Base-by-base conservation (phyloP, 2,113 vertebrate genomes). In the Ictalurus punctatus region DNA sequence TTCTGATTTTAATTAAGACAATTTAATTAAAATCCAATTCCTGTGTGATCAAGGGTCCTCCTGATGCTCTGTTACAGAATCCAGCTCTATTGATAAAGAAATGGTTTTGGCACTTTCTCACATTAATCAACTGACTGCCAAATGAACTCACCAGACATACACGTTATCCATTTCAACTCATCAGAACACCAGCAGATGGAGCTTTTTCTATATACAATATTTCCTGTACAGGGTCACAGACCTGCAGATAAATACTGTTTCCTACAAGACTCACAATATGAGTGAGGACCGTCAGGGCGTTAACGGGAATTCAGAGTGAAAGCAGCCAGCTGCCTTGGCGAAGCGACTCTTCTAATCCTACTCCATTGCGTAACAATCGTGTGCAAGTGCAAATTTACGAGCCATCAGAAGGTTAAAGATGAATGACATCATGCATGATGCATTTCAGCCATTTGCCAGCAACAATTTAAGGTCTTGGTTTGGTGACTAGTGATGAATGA, bases 311-410 rank as follows among this genome's bases (percentile, higher is more conserved):
- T 52, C 58, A 25, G 80, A 80, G 69, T 14, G 34, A 67, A 83
- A 79, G 37, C 80, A 86, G 40, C 34, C 52, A 73, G 54, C 65
- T 89, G 63, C 56, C 37, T 89, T 84, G 82, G 88, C 85, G 93
- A 94, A 92, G 90, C 48, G 74, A 30, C 90, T 85, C 84, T 86
- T 82, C 86, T 90, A 67, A 88, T 90, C 83, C 80, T 61, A 71
- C 84, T 52, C 74, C 69, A 69, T 84, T 88, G 90, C 91, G 87
- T 92, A 92, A 94, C 92, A 84, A 92, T 90, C 88, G 84, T 92
- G 92, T 92, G 89, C 67, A 83, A 91, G 83, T 78, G 58, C 63
- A 74, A 74, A 89, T 63, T 52, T 34, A 88, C 91, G 81, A 87
- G 69, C 83, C 40, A 8, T 0, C 79, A 91, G 79, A 90, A 84